Percentiles rank a stretch among this genome's conserved stretches.
These are phyloP conservation scores for Darevskia mixta DNA, from an alignment of 2,797 vertebrate species.

Conservation along the genomic window DNA sequence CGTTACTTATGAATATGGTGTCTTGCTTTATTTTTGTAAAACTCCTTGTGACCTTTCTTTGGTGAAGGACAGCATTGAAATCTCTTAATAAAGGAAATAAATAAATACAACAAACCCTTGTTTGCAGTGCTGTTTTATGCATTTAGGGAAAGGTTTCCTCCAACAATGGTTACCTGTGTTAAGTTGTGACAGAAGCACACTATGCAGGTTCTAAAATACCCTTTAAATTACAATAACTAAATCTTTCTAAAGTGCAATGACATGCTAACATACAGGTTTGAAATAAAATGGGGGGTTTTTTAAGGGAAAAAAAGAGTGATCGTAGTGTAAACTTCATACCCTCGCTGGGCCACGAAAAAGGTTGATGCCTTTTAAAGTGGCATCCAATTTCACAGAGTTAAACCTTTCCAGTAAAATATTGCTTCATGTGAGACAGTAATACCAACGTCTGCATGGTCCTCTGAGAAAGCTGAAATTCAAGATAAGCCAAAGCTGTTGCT, in stretches of 20 bases:
- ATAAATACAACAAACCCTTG: neutral
- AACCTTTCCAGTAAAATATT: constrained; percentile 52
- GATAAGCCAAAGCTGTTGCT: constrained; percentile 55
- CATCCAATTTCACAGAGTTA: constrained; percentile 46
- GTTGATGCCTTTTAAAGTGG: constrained; percentile 46
- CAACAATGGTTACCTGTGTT: constrained; percentile 3
- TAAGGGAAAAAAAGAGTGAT: neutral
- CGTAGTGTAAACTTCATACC: constrained; percentile 43
- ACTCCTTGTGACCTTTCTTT: too few relatives aligned
- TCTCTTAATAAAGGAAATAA: too few relatives aligned
- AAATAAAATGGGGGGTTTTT: constrained; percentile 41
- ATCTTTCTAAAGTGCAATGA: constrained; percentile 15
- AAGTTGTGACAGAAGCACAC: constrained; percentile 1
- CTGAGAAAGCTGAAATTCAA: constrained; percentile 57
- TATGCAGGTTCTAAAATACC: neutral
- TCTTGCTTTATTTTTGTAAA: too few relatives aligned
- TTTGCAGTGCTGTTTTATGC: constrained; percentile 7
- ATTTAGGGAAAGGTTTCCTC: neutral
- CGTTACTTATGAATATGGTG: too few relatives aligned
- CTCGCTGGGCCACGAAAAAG: constrained; percentile 37
- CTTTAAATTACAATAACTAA: constrained; percentile 31
- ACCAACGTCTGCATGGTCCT: constrained; percentile 11
- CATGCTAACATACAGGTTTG: constrained; percentile 26
- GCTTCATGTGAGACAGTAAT: constrained; percentile 56
- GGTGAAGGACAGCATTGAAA: too few relatives aligned